These are phyloP conservation scores for Onychostruthus taczanowskii DNA, from an alignment of 2,113 vertebrate species.

Conservation along the genomic window DNA sequence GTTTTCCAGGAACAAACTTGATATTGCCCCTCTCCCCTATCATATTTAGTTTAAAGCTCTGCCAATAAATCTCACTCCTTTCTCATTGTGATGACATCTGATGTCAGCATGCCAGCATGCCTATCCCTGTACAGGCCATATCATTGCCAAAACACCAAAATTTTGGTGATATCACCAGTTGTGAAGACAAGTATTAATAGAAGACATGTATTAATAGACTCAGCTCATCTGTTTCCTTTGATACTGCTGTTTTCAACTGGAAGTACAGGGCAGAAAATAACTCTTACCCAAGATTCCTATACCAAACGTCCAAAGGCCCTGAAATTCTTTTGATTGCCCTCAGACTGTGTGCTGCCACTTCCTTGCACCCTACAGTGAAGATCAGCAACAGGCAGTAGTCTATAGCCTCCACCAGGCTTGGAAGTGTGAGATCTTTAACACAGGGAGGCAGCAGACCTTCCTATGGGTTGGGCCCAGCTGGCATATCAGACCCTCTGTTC, in stretches of 20 bases:
- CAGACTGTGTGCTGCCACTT: background rate
- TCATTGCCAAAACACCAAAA: background rate
- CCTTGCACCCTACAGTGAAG: background rate
- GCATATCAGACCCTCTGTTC: background rate
- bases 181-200: background rate
- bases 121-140: no score
- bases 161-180: background rate
- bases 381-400: background rate
- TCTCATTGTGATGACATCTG: background rate
- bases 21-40: background rate
- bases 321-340: background rate
- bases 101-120: background rate
- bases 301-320: background rate
- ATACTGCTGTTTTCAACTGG: background rate
- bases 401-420: background rate
- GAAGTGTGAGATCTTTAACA: no score
- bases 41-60: background rate
- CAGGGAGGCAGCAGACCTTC: background rate
- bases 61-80: background rate
- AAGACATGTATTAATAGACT: background rate
- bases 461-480: no score
- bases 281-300: no score
- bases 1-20: background rate
- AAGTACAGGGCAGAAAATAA: background rate
- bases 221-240: background rate